Conservation (phyloP, 2,113 vertebrate genomes). For the Heteronetta atricapilla region DNA sequence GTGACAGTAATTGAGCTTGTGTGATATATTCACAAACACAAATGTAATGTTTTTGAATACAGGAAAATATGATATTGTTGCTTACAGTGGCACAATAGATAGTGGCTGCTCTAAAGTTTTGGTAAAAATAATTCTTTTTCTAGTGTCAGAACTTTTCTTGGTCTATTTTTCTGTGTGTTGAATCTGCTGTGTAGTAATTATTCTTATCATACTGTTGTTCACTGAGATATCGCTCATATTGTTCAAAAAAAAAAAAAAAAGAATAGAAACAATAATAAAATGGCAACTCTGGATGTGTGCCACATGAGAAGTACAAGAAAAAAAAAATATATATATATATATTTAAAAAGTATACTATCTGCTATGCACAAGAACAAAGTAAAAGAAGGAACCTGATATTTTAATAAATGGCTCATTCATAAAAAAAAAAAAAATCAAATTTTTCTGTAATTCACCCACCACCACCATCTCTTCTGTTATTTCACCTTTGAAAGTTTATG, state of each 20-base stretch:
- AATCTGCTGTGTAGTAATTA: background rate
- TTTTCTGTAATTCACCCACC: background rate
- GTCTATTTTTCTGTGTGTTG: background rate
- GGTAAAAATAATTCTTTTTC: background rate
- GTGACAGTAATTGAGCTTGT: background rate
- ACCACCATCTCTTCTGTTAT: background rate
- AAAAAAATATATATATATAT: too few relatives aligned
- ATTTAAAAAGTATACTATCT: background rate
- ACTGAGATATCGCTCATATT: background rate
- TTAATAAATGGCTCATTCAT: background rate
- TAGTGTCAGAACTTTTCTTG: background rate
- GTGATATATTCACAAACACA: background rate
- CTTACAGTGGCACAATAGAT: rapidly evolving
- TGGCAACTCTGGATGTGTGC: background rate
- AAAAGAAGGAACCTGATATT: background rate
- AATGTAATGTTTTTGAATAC: background rate
- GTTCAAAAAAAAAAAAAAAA: background rate
- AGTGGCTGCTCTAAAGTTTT: background rate
- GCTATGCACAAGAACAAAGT: background rate
- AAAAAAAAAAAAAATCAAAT: background rate
- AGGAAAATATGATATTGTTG: background rate
- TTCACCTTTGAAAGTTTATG: background rate
- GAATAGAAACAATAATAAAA: too few relatives aligned
- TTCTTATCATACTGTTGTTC: background rate
- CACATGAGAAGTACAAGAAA: too few relatives aligned